phyloP scores from a whole-genome alignment of 2,113 vertebrate species.

The Thryonomys swinderianus region DNA sequence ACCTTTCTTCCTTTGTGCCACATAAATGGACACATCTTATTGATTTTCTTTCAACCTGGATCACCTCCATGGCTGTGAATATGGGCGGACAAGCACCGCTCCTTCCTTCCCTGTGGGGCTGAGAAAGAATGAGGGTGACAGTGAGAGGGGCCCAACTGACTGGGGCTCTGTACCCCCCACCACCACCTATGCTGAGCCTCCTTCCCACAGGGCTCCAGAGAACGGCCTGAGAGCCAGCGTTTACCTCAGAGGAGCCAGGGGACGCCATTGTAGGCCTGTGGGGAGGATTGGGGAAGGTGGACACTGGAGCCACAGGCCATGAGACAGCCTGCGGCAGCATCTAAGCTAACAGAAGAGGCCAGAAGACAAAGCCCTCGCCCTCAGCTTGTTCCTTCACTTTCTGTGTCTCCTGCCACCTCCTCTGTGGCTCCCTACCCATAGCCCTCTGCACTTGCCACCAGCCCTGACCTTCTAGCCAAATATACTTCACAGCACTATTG shows the following conservation, averaged over 20 bases:
- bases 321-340: conserved; percentile 85
- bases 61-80: conserved; percentile 95
- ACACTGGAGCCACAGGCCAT: conserved; percentile 87
- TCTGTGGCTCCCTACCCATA: not conserved
- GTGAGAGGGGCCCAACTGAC: conserved; percentile 77
- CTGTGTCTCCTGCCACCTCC: not conserved
- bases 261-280: conserved; percentile 85
- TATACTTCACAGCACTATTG: accelerated
- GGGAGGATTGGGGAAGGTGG: conserved; percentile 71
- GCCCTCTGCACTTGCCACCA: not conserved
- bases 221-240: conserved; percentile 86
- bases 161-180: not conserved
- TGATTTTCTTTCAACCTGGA: conserved; percentile 98
- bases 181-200: not conserved
- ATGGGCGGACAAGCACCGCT: conserved; percentile 93
- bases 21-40: conserved; percentile 98
- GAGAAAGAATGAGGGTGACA: conserved; percentile 88
- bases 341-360: not conserved
- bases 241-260: conserved; percentile 88
- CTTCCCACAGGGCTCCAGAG: not conserved
- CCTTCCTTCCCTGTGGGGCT: conserved; percentile 91
- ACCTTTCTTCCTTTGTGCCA: conserved; percentile 92
- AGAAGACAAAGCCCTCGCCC: not conserved
- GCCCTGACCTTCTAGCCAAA: not conserved
- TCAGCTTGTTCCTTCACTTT: not conserved